Evolutionary conservation across 1,140 invertebrate genomes (phyloP).

Genomic region (Cotesia chilonis): DNA sequence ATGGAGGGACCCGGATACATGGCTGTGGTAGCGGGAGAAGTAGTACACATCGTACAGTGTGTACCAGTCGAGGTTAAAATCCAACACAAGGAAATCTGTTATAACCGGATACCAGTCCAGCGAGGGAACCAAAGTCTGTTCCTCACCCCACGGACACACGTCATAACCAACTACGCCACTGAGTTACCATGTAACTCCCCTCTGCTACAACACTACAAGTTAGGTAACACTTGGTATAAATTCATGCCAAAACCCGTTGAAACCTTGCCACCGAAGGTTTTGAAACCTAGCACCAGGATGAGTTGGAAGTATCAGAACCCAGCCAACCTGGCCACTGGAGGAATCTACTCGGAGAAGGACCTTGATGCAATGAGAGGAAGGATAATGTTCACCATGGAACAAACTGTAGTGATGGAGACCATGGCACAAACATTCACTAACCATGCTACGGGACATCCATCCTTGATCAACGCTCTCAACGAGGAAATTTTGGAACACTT

Average conservation of each 20-base stretch:
- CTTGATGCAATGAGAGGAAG: constrained; percentile 26
- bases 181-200: constrained; percentile 17
- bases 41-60: constrained; percentile 38
- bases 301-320: constrained; percentile 28
- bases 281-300: neutral
- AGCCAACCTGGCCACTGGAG: constrained; percentile 21
- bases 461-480: constrained; percentile 7
- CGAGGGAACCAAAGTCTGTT: constrained; percentile 26
- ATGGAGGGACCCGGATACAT: constrained; percentile 44
- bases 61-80: constrained; percentile 33
- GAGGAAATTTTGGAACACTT: neutral
- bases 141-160: constrained; percentile 37
- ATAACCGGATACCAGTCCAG: constrained; percentile 36
- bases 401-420: constrained; percentile 25
- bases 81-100: constrained; percentile 35
- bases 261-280: neutral
- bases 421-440: constrained; percentile 10
- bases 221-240: constrained; percentile 28
- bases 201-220: constrained; percentile 26
- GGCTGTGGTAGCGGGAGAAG: constrained; percentile 38
- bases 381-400: constrained; percentile 39
- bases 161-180: constrained; percentile 22
- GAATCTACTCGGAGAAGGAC: constrained; percentile 18
- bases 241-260: constrained; percentile 21
- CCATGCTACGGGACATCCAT: neutral